Base-by-base conservation (phyloP, 1,140 invertebrate species). In the Spodoptera litura region DNA sequence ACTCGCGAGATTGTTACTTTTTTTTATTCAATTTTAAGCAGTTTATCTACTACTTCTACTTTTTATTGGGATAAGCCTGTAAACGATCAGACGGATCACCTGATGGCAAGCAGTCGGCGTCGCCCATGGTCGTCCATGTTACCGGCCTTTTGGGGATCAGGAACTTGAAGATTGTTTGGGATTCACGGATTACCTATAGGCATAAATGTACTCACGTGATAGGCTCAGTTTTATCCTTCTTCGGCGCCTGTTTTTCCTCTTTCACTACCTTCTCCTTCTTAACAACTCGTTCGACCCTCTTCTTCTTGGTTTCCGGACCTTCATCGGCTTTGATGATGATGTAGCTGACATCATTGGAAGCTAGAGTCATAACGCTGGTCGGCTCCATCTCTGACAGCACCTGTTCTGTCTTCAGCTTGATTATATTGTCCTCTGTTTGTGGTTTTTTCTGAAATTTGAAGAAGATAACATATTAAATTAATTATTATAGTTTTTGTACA, bases 241-340 rank as follows among this genome's bases (percentile, higher is more conserved):
- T 83, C 4, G n/a, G 25, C 5, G 59, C 15, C 0, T n/a, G 56
- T 58, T 83, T 78, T 51, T 81, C 78, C 15, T 68, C 11, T 5
- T 31, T 31, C 31, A 31, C 4, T 4, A 31, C 31, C 53, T 25
- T 75, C 11, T 75, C n/a, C 56, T 56, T 73, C n/a, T 70, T 78
- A 0, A 64, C 25, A 0, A 74, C 55, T 49, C 64, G 70, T 3
- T 66, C 56, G 12, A 56, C 72, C 62, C 10, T 73, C 75, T 58
- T 83, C 78, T 49, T 84, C 64, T 35, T 70, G 5, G 51, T 3
- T 1, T 59, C 15, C 1, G 6, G n/a, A 0, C 25, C n/a, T 0
- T 79, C 79, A n/a, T 86, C 84, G 6, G 62, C 59, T 78, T 89
- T 91, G 2, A 91, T 87, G 9, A 93, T 93, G 27, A 93, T 92